Conservation (phyloP, 2,797 vertebrate genomes). For the Mus minutoides region DNA sequence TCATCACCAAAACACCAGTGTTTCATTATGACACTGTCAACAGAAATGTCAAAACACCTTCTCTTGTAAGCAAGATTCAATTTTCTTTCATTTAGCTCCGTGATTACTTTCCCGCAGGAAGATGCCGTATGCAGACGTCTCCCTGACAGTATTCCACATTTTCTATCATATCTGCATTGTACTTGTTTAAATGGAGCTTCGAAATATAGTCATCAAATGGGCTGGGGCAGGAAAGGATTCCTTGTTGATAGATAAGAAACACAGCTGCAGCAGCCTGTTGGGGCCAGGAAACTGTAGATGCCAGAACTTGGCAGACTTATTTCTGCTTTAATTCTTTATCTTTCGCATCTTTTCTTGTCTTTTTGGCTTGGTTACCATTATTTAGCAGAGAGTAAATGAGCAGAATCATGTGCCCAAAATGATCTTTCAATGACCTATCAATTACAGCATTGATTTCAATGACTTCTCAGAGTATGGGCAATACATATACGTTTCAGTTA, state of each 20-base stretch:
- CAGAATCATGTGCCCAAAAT: constrained; percentile 67
- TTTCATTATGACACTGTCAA: constrained; percentile 71
- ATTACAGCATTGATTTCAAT: constrained; percentile 49
- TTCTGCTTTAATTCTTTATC: constrained; percentile 55
- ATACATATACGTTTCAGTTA: constrained; percentile 52
- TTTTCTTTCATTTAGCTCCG: constrained; percentile 79
- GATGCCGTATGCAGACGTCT: constrained; percentile 34
- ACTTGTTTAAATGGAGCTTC: constrained; percentile 40
- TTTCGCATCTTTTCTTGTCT: constrained; percentile 52
- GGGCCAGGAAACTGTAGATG: constrained; percentile 42
- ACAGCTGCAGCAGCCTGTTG: background rate
- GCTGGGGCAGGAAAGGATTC: constrained; percentile 9
- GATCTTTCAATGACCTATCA: constrained; percentile 33
- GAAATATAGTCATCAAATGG: background rate
- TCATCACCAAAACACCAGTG: constrained; percentile 70
- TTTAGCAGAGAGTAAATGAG: constrained; percentile 57
- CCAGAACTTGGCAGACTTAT: constrained; percentile 35
- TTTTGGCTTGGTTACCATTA: constrained; percentile 48
- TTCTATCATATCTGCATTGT: constrained; percentile 32
- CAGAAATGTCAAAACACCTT: constrained; percentile 70
- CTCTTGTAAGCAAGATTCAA: constrained; percentile 52
- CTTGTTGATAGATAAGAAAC: constrained; percentile 31
- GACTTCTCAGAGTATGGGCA: background rate
- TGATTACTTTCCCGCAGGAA: constrained; percentile 65
- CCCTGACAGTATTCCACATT: constrained; percentile 68